phyloP scores from a whole-genome alignment of 2,888 invertebrate genomes.

The Zeuzera pyrina region DNA sequence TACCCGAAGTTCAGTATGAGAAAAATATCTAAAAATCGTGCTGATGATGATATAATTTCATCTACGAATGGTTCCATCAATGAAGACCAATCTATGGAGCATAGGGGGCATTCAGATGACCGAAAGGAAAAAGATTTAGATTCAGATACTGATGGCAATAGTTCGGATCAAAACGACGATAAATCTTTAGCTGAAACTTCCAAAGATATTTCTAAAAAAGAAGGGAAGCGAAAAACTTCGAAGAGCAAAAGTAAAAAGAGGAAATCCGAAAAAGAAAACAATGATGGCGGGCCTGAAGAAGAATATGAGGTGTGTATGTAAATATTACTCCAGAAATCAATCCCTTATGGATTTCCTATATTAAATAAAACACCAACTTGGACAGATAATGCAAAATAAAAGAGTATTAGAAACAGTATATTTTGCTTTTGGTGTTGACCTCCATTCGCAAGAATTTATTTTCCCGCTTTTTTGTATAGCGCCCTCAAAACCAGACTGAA shows the following conservation, averaged over 20 bases:
- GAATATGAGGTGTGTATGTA: conserved; percentile 65
- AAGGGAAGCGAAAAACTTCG: conserved; percentile 32
- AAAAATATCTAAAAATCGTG: conserved; percentile 57
- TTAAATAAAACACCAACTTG: conserved; percentile 32
- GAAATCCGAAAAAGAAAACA: conserved; percentile 39
- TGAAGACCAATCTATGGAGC: conserved; percentile 24
- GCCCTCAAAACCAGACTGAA: too few relatives aligned
- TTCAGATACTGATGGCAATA: conserved; percentile 23
- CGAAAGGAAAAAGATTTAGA: conserved; percentile 17
- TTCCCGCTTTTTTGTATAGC: too few relatives aligned
- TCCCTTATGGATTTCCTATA: too few relatives aligned
- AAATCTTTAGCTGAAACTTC: conserved; percentile 19
- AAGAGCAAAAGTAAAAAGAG: conserved; percentile 39
- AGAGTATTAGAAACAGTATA: too few relatives aligned
- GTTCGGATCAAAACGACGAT: conserved; percentile 24
- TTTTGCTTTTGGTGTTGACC: too few relatives aligned
- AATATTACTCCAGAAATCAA: neutral
- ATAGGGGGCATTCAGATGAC: conserved; percentile 16
- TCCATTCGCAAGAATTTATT: too few relatives aligned
- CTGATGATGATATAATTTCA: conserved; percentile 58
- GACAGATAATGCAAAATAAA: too few relatives aligned
- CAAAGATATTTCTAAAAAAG: conserved; percentile 15
- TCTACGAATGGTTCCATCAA: conserved; percentile 56
- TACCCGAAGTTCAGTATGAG: conserved; percentile 30
- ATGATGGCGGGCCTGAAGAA: conserved; percentile 30